phyloP scores from a whole-genome alignment of 2,797 vertebrate genomes.

The Neosilurus mollespiculum region DNA sequence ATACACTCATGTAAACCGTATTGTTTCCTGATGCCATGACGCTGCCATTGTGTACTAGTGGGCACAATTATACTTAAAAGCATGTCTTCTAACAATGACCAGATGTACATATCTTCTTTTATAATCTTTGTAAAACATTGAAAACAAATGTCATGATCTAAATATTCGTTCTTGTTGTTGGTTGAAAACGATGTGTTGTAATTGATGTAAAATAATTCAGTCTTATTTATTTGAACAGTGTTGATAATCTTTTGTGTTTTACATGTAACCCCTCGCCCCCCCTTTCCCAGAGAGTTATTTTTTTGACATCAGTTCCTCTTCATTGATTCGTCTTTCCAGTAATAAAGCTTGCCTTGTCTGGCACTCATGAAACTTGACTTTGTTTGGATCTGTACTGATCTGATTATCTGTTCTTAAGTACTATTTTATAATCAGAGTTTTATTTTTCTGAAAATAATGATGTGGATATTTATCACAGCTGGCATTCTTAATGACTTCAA shows the following conservation, averaged over 20 bases:
- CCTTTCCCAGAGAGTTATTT: conserved; percentile 62
- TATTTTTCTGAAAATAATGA: neutral
- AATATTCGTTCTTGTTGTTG: conserved; percentile 55
- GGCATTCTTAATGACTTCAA: conserved; percentile 56
- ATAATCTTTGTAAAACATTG: conserved; percentile 73
- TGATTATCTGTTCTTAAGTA: neutral
- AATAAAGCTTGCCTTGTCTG: conserved; percentile 75
- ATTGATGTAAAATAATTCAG: conserved; percentile 66
- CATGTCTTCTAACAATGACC: conserved; percentile 76
- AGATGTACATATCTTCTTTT: conserved; percentile 80
- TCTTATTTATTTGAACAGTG: conserved; percentile 73
- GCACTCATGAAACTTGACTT: conserved; percentile 54
- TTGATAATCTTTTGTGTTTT: conserved; percentile 59
- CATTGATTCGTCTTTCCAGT: conserved; percentile 62
- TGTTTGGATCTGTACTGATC: conserved; percentile 3
- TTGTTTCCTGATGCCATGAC: conserved; percentile 65
- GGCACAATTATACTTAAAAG: conserved; percentile 73
- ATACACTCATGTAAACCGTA: conserved; percentile 44
- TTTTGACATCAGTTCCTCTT: conserved; percentile 63
- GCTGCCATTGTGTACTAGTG: conserved; percentile 74
- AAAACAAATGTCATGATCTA: conserved; percentile 61
- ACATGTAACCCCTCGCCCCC: conserved; percentile 51
- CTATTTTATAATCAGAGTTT: neutral
- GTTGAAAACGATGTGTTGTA: conserved; percentile 64
- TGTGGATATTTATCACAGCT: conserved; percentile 27